Evolutionary conservation across 2,888 invertebrate species (phyloP), one percentile per base, ranked within the genome.

Genomic region (Sarcophaga carnaria): DNA sequence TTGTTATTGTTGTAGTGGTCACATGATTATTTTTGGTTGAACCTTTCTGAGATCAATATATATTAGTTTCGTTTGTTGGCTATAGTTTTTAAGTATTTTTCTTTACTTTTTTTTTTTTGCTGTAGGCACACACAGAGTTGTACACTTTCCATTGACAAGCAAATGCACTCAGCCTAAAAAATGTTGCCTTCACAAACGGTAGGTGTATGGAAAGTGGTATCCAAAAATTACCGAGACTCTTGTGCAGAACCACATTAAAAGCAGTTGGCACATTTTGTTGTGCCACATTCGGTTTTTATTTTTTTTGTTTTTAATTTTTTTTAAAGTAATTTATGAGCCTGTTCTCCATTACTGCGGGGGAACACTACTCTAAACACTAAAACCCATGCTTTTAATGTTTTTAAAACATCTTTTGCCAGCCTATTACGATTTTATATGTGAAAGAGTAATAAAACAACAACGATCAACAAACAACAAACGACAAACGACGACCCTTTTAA

Each of bases 131-230:
- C 37, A 37, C 37, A 82, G 81, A 79, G 89, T 37, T 89, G 88
- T 89, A 89, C 90, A 90, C 91, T 90, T 91, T 90, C 89, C 91
- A 90, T 91, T 92, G 92, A 93, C 93, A 93, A 93, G 93, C 92
- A 93, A 93, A 93, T 93, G 93, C 93, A 93, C 93, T 93, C 93
- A 93, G 90, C 91, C 90, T 90, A 82, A 91, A 37, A 92, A 92
- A 91, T 91, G 91, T 91, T 90, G 89, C 87, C 22, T 60, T 63
- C 62, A 22, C 17, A 12, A 54, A 66, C 67, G n/a, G n/a, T 69
- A 67, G 45, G 80, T 60, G 71, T 69, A 60, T 37, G 62, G 71
- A 63, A 76, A 84, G 69, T 64, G 77, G 62, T 54, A 83, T 70
- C 79, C 67, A 22, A 85, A 77, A 82, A 54, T 14, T 14, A 75